phyloP scores from a whole-genome alignment of 2,113 vertebrate species.

The Oreochromis spilurus region DNA sequence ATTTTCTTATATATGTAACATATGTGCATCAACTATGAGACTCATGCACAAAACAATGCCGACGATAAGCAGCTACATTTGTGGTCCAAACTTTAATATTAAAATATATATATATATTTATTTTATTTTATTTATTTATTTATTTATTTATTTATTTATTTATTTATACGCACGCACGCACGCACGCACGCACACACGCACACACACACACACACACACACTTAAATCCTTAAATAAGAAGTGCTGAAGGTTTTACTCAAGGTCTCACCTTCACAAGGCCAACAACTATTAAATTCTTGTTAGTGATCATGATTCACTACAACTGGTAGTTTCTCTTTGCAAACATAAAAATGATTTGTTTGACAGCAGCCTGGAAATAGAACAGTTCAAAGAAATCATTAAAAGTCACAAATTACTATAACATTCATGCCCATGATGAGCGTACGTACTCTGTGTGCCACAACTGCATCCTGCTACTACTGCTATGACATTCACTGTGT shows the following conservation, averaged over 20 bases:
- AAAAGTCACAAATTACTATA: not conserved
- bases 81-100: not conserved
- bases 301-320: not conserved
- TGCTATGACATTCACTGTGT: not conserved
- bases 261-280: not conserved
- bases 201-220: not conserved
- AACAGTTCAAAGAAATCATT: not conserved
- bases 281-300: not conserved
- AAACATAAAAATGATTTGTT: not conserved
- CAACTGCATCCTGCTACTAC: not conserved
- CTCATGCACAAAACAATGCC: not conserved
- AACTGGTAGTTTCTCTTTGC: not conserved
- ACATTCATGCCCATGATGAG: not conserved
- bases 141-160: no score
- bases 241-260: not conserved
- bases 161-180: no score
- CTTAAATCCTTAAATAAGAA: not conserved
- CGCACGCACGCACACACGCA: no score
- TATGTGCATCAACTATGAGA: not conserved
- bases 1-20: not conserved
- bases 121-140: no score
- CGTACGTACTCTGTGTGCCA: not conserved
- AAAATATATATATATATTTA: no score
- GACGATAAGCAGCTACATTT: not conserved
- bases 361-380: not conserved